phyloP scores from a whole-genome alignment of 2,888 invertebrate genomes.

The Ashinkailepas kermadecensis region DNA sequence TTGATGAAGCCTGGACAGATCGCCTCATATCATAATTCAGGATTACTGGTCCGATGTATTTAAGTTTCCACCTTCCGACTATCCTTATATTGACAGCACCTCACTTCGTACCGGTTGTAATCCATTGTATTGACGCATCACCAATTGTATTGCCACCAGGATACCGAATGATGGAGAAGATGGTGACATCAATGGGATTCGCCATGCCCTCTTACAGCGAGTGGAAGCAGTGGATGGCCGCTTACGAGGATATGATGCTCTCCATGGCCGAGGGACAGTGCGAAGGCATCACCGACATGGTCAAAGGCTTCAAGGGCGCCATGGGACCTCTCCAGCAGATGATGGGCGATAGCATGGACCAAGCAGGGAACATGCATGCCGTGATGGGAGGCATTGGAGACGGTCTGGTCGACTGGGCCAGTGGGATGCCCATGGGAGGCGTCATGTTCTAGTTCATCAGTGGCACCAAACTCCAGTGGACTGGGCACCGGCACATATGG shows the following conservation, averaged over 20 bases:
- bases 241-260: slow-evolving; percentile 15
- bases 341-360: background rate
- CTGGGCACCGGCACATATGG: no score
- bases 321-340: background rate
- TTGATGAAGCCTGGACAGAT: no score
- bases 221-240: slow-evolving; percentile 22
- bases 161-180: slow-evolving; percentile 12
- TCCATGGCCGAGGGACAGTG: slow-evolving; percentile 6
- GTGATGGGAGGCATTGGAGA: background rate
- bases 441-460: background rate
- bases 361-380: background rate
- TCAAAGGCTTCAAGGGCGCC: slow-evolving; percentile 7
- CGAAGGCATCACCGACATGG: slow-evolving; percentile 1
- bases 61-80: no score
- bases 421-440: slow-evolving; percentile 15
- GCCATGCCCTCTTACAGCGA: slow-evolving; percentile 22
- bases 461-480: no score
- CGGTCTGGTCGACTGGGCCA: background rate
- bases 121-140: no score
- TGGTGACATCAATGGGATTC: slow-evolving; percentile 6
- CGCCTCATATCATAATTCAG: no score
- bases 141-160: background rate
- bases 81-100: no score
- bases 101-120: no score
- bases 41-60: no score